phyloP scores from a whole-genome alignment of 2,113 vertebrate species.

The Empidonax alnorum region DNA sequence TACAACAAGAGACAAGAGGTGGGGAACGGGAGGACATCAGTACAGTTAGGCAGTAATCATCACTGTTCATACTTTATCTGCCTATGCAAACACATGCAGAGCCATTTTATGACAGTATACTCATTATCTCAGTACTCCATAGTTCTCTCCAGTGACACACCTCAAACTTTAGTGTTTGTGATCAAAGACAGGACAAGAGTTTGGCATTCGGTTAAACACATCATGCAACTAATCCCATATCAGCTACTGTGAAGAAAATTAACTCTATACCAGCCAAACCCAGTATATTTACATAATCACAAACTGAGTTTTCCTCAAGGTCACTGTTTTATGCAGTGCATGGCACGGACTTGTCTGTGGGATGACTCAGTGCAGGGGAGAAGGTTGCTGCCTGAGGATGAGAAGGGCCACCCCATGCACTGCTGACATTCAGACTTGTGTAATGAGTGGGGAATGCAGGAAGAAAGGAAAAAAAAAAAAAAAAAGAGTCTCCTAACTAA shows the following conservation, averaged over 20 bases:
- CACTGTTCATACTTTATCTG: not conserved
- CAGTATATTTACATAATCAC: not conserved
- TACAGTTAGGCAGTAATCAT: not conserved
- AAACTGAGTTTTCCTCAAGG: not conserved
- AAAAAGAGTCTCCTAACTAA: not conserved
- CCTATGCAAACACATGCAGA: not conserved
- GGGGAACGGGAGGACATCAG: not conserved
- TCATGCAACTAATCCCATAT: not conserved
- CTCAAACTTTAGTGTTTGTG: not conserved
- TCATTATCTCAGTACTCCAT: not conserved
- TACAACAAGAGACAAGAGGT: not conserved
- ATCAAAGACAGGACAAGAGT: not conserved
- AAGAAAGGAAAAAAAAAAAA: not conserved
- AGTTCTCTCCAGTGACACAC: not conserved
- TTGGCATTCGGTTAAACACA: not conserved
- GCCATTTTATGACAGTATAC: not conserved
- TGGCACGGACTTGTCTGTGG: not conserved
- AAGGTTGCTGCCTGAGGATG: not conserved
- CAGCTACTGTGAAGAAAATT: not conserved
- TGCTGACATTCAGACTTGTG: not conserved
- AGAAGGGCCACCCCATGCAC: not conserved
- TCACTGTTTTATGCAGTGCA: not conserved
- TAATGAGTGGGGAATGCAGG: not conserved
- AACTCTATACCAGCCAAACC: not conserved
- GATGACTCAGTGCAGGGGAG: not conserved